phyloP scores from a whole-genome alignment of 1,140 invertebrate species.

The Zeugodacus cucurbitae region DNA sequence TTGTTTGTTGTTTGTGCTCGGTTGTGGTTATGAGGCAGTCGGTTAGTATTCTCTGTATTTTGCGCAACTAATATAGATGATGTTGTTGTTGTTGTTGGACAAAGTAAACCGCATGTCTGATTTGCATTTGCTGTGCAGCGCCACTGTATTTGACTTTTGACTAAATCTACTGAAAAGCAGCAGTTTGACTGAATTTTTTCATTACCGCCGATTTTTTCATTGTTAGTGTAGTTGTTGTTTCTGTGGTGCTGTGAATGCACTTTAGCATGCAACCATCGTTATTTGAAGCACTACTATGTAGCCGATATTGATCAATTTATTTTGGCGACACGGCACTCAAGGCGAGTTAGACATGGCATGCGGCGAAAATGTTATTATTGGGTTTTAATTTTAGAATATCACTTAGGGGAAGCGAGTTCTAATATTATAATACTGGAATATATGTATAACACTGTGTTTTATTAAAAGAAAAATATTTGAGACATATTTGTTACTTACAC shows the following conservation, averaged over 20 bases:
- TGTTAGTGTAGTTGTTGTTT: neutral
- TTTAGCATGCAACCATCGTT: neutral
- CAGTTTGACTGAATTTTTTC: too few relatives aligned
- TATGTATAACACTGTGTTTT: too few relatives aligned
- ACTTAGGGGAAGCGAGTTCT: neutral
- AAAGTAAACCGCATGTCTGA: constrained; percentile 9
- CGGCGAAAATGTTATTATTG: neutral
- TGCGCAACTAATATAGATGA: neutral
- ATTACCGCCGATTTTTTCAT: too few relatives aligned
- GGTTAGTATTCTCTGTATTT: neutral
- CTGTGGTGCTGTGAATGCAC: neutral
- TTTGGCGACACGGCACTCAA: neutral
- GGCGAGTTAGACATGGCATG: neutral
- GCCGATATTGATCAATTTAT: neutral
- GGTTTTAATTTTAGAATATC: neutral
- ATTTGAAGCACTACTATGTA: neutral
- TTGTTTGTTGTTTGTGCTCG: neutral
- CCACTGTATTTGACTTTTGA: neutral
- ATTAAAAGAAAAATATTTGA: too few relatives aligned
- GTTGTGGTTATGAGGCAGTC: neutral
- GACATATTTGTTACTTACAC: too few relatives aligned
- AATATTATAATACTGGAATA: neutral
- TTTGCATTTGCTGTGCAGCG: neutral
- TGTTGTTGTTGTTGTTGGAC: neutral
- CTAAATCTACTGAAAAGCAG: too few relatives aligned